These are phyloP conservation scores for Phalacrocorax pelagicus DNA, from an alignment of 2,113 vertebrate species.

Conservation along the genomic window DNA sequence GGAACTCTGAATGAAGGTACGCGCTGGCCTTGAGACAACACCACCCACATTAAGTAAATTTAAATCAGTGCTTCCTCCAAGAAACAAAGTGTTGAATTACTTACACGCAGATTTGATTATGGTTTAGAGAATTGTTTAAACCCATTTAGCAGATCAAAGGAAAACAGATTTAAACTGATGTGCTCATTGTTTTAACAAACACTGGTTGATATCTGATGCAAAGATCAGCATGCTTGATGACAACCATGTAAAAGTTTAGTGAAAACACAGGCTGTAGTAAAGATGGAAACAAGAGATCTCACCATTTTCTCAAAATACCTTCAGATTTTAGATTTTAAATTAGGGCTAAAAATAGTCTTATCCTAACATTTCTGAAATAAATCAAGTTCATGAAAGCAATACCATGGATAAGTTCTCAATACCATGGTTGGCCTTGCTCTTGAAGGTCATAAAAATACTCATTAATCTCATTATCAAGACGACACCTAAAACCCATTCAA, in stretches of 20 bases:
- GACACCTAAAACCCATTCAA: background rate
- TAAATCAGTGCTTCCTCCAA: constrained; percentile 15
- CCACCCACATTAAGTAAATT: constrained; percentile 27
- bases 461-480: background rate
- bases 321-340: background rate
- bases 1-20: constrained; percentile 12
- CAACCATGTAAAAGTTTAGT: background rate
- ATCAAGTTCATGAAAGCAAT: background rate
- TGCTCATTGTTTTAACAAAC: background rate
- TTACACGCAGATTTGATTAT: constrained; percentile 29
- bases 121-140: constrained; percentile 8
- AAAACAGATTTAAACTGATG: background rate
- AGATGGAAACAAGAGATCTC: background rate
- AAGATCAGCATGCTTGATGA: background rate
- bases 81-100: constrained; percentile 8
- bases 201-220: background rate
- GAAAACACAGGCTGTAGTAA: background rate
- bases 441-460: background rate
- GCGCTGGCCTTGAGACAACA: constrained; percentile 27
- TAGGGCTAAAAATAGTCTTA: background rate
- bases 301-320: background rate
- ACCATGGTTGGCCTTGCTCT: background rate
- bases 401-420: background rate
- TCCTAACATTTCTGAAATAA: background rate
- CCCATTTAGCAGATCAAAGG: background rate